Evolutionary conservation across 2,797 vertebrate genomes (phyloP).

Genomic region (Megaceryle alcyon): DNA sequence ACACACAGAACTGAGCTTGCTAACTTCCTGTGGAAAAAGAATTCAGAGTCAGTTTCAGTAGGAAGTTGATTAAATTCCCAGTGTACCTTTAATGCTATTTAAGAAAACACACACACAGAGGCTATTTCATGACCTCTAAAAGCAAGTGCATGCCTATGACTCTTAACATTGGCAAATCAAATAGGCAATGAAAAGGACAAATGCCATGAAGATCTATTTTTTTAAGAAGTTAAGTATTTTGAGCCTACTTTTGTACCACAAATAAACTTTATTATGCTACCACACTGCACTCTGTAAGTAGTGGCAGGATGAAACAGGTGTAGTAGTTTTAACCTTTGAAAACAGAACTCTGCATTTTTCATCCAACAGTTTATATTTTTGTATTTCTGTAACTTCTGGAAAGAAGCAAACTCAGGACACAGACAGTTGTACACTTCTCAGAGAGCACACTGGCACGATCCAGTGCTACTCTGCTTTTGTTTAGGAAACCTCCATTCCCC

Average conservation of each 20-base stretch:
- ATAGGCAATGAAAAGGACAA: not conserved
- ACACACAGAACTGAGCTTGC: not conserved
- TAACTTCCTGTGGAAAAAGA: not conserved
- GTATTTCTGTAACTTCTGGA: not conserved
- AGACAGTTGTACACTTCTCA: not conserved
- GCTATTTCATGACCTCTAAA: not conserved
- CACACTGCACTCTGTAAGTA: not conserved
- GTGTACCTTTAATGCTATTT: not conserved
- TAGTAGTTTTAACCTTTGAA: slow-evolving; percentile 26
- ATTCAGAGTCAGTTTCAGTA: not conserved
- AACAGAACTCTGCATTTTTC: not conserved
- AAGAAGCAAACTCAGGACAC: not conserved
- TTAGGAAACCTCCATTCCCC: not conserved
- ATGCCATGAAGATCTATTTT: not conserved
- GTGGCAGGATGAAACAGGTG: not conserved
- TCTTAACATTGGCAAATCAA: not conserved
- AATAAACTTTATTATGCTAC: slow-evolving; percentile 19
- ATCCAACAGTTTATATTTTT: not conserved
- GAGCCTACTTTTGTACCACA: not conserved
- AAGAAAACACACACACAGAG: not conserved
- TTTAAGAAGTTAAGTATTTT: slow-evolving; percentile 16
- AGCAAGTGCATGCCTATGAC: not conserved
- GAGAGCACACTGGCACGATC: not conserved
- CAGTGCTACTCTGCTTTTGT: not conserved
- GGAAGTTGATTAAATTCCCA: not conserved